phyloP scores from a whole-genome alignment of 2,113 vertebrate species.

The Chascanopsetta lugubris region DNA sequence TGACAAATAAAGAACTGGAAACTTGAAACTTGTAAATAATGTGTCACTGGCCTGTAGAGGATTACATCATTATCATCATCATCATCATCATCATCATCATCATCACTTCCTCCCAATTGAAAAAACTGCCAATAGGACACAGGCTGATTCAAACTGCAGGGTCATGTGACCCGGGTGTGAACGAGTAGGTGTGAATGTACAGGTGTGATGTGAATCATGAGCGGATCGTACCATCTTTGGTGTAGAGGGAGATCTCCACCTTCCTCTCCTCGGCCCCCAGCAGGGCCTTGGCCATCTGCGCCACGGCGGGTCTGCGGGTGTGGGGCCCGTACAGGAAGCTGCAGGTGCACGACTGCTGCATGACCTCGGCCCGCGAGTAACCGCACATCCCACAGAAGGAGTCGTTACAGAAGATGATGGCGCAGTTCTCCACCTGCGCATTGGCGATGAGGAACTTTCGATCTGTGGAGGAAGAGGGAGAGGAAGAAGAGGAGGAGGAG shows the following conservation, averaged over 20 bases:
- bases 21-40: too few relatives aligned
- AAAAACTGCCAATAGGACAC: too few relatives aligned
- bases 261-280: constrained; percentile 90
- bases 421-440: constrained; percentile 90
- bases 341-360: constrained; percentile 92
- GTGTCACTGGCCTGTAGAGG: too few relatives aligned
- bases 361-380: constrained; percentile 89
- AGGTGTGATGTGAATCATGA: background rate
- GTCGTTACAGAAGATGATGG: constrained; percentile 94
- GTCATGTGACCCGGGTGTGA: too few relatives aligned
- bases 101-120: too few relatives aligned
- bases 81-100: too few relatives aligned
- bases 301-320: constrained; percentile 84
- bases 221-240: constrained; percentile 85
- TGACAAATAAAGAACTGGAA: too few relatives aligned
- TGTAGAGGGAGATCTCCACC: constrained; percentile 91
- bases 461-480: constrained; percentile 70
- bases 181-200: too few relatives aligned
- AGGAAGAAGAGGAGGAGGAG: background rate
- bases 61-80: too few relatives aligned
- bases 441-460: constrained; percentile 94
- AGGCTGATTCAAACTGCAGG: too few relatives aligned
- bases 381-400: constrained; percentile 91
- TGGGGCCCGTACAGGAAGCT: constrained; percentile 91
- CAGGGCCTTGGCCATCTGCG: constrained; percentile 90